phyloP scores from a whole-genome alignment of 2,113 vertebrate genomes.

The Leiothrix lutea region DNA sequence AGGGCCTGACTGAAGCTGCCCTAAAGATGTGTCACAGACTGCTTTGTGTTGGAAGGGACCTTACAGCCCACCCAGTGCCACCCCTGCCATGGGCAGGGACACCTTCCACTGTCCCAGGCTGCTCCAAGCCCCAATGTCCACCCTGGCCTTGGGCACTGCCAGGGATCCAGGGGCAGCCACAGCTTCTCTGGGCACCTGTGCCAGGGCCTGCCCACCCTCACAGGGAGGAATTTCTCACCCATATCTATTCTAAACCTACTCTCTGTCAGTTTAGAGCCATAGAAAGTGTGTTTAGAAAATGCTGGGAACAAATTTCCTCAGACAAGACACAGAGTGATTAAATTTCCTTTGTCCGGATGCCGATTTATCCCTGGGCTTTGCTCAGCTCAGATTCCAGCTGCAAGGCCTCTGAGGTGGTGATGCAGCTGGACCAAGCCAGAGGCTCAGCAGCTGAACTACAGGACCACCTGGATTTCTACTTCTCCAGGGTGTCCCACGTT shows the following conservation, averaged over 20 bases:
- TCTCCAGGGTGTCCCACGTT: background rate
- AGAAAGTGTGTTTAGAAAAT: background rate
- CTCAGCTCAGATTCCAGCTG: background rate
- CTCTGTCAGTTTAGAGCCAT: background rate
- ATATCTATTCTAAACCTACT: background rate
- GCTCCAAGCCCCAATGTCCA: background rate
- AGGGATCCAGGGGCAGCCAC: background rate
- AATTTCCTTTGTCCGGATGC: background rate
- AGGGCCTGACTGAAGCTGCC: background rate
- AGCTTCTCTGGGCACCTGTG: background rate
- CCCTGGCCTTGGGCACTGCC: accelerated
- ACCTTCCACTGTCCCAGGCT: background rate
- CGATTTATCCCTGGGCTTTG: accelerated
- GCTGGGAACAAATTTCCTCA: background rate
- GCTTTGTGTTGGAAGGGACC: background rate
- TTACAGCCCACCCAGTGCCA: accelerated
- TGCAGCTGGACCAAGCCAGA: background rate
- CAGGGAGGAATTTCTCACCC: background rate
- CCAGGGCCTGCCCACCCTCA: background rate
- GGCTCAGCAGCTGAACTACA: background rate
- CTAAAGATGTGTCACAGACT: background rate
- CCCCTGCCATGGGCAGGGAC: background rate
- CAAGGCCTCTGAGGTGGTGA: background rate
- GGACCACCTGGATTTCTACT: background rate
- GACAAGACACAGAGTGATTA: background rate